phyloP scores from a whole-genome alignment of 2,888 invertebrate genomes.

The Drosophila niveifrons region DNA sequence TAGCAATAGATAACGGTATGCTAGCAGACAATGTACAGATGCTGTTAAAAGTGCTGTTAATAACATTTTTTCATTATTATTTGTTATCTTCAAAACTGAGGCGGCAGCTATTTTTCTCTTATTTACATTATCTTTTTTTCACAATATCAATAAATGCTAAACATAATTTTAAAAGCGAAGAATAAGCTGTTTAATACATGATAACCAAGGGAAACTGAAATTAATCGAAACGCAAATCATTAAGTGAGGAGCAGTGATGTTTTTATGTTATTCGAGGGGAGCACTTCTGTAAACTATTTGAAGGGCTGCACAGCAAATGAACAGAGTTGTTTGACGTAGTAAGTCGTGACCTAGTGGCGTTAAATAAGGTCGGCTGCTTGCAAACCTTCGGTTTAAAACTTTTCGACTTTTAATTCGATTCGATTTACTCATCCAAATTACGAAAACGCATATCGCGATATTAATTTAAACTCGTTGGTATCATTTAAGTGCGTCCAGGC shows the following conservation, averaged over 20 bases:
- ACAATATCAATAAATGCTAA: not conserved
- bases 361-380: constrained; percentile 71
- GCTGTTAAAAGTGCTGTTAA: not conserved
- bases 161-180: not conserved
- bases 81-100: not conserved
- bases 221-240: not conserved
- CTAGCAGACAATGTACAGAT: not conserved
- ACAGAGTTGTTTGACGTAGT: constrained; percentile 48
- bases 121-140: not conserved
- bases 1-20: not conserved
- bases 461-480: not conserved
- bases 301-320: constrained; percentile 32
- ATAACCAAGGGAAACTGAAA: not conserved
- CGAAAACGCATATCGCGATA: constrained; percentile 13
- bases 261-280: constrained; percentile 1
- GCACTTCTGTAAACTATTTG: constrained; percentile 11
- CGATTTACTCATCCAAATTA: constrained; percentile 52
- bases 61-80: not conserved
- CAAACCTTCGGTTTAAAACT: constrained; percentile 51
- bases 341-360: constrained; percentile 72
- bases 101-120: not conserved
- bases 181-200: not conserved
- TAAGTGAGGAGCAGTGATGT: not conserved
- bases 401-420: constrained; percentile 51
- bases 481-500: constrained; percentile 1